Evolutionary conservation across 2,888 invertebrate species (phyloP).

Genomic region (Clepsis dumicolana): DNA sequence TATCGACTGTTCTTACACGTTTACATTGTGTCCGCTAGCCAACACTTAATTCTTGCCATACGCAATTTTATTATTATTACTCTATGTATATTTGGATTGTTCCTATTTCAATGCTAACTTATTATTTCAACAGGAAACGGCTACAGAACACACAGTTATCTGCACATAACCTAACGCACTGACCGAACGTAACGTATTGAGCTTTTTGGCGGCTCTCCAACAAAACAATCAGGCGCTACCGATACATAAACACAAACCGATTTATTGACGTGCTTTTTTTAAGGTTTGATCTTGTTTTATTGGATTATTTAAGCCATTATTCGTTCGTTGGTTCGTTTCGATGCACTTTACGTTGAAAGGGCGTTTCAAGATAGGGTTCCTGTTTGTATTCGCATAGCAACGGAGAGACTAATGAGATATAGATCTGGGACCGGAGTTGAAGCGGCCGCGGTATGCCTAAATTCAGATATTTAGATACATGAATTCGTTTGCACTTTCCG

Average conservation of each 20-base stretch:
- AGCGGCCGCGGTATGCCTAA: neutral
- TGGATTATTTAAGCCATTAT: conserved; percentile 58
- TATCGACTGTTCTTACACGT: too few relatives aligned
- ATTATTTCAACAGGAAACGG: conserved; percentile 20
- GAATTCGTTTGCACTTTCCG: conserved; percentile 53
- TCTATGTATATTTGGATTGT: too few relatives aligned
- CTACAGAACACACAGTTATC: conserved; percentile 25
- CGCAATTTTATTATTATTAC: too few relatives aligned
- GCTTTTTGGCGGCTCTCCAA: conserved; percentile 75
- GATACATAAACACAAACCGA: conserved; percentile 67
- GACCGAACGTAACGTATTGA: conserved; percentile 55
- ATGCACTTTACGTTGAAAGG: conserved; percentile 45
- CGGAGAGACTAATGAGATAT: conserved; percentile 25
- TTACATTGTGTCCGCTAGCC: too few relatives aligned
- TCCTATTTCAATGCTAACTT: conserved; percentile 15
- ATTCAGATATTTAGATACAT: neutral
- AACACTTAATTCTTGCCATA: neutral
- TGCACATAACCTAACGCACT: conserved; percentile 50
- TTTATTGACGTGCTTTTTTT: conserved; percentile 63
- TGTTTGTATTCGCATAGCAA: conserved; percentile 44
- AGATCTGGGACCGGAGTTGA: neutral
- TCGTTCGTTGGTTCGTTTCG: conserved; percentile 57
- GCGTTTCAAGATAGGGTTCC: conserved; percentile 39
- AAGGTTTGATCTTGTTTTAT: conserved; percentile 54
- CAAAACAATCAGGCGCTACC: conserved; percentile 76